Base-by-base conservation (phyloP, 2,113 vertebrate species). In the Hemicordylus capensis region DNA sequence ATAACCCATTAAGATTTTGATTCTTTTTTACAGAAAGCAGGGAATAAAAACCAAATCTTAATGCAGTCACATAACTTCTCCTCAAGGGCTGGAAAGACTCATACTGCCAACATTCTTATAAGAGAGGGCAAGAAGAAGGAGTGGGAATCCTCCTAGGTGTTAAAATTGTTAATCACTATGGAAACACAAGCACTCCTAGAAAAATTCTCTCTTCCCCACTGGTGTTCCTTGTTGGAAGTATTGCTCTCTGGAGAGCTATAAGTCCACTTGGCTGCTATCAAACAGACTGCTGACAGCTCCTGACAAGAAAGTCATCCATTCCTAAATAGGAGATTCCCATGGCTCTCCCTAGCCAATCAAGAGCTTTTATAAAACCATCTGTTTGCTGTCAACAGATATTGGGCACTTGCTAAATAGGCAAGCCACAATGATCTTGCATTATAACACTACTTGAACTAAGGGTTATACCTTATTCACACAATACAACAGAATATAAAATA, bases 251-350 rank as follows among this genome's bases (percentile, higher is more conserved):
- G 85, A 88, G 76, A 87, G 77, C 1, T 79, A n/a, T 89, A 92
- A 91, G n/a, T 93, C 93, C 78, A 92, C 22, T 93, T 94, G 89
- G 91, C 85, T 87, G 81, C 83, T 91, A 74, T 69, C n/a, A 91
- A 75, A 91, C 69, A 87, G 15, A 89, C 90, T 85, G 89, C 85
- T 89, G 83, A 81, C 86, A 90, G 80, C 87, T 92, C 91, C 83
- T 85, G 63, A 85, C 58, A 22, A 76, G 59, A 12, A 63, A 84
- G 26, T 69, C 46, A 63, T 7, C n/a, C 34, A 10, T 92, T 91
- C 72, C 86, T 80, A 91, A 92, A 86, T 63, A 44, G 86, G 61
- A 93, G 19, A 75, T 44, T 76, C 86, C 89, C 89, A 12, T 85
- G 56, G 76, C 51, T 61, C 39, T 85, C 61, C 80, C 6, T 22